A percentile compares a stretch with the other conserved stretches of the same genome.
Evolutionary conservation across 2,888 invertebrate species (phyloP).

Genomic region (Petrophora chlorosata): DNA sequence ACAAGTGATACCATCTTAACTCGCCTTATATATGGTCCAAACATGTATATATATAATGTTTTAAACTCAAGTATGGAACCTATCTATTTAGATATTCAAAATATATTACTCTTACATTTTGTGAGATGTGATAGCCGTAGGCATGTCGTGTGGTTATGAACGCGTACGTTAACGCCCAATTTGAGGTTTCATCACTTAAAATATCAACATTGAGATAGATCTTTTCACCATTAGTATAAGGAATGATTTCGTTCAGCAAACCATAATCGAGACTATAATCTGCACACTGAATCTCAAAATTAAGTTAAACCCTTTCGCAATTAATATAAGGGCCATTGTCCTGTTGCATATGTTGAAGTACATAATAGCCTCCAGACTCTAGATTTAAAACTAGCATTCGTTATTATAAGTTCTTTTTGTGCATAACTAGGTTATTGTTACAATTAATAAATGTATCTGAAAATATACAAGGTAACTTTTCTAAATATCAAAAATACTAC

Average conservation of each 20-base stretch:
- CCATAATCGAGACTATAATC: too few relatives aligned
- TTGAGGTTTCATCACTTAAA: neutral
- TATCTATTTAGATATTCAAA: too few relatives aligned
- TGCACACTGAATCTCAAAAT: too few relatives aligned
- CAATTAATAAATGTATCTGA: neutral
- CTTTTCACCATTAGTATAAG: too few relatives aligned
- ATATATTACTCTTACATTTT: conserved; percentile 16
- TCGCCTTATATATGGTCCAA: too few relatives aligned
- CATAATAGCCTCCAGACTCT: neutral
- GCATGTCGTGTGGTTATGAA: conserved; percentile 11
- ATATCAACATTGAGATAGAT: neutral
- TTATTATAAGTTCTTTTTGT: too few relatives aligned
- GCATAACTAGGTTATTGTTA: neutral
- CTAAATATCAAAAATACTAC: too few relatives aligned
- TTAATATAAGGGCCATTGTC: neutral
- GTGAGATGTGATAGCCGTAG: conserved; percentile 33
- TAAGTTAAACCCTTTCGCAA: too few relatives aligned
- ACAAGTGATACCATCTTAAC: conserved; percentile 40
- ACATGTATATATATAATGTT: too few relatives aligned
- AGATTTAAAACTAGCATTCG: neutral
- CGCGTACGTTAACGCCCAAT: neutral
- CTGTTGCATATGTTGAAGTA: neutral
- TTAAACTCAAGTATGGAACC: too few relatives aligned
- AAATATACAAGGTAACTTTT: neutral
- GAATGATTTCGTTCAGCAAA: too few relatives aligned